A percentile compares a stretch with the other conserved stretches of the same genome.
These are phyloP conservation scores for Manis pentadactyla DNA, from an alignment of 2,797 vertebrate species.

Conservation along the genomic window DNA sequence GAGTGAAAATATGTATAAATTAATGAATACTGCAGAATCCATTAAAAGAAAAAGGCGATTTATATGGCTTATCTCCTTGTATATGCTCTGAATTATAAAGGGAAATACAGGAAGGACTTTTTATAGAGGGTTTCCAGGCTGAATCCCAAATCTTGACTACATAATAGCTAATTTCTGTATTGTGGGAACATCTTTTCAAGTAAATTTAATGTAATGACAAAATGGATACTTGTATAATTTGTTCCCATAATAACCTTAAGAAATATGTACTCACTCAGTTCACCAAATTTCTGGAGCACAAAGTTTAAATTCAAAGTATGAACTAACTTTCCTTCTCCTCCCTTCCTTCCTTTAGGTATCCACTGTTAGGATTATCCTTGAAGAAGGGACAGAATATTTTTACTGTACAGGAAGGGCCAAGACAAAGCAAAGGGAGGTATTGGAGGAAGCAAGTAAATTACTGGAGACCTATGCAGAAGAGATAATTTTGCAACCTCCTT, in stretches of 20 bases:
- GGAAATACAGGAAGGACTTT: conserved; percentile 52
- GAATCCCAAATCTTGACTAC: not conserved
- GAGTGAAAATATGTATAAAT: conserved; percentile 51
- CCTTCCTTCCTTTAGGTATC: not conserved
- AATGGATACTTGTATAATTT: conserved; percentile 50
- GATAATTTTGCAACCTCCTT: not conserved
- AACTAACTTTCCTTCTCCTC: not conserved
- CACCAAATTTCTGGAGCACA: conserved; percentile 16
- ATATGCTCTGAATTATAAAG: conserved; percentile 57
- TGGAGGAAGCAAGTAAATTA: not conserved
- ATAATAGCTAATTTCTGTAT: conserved; percentile 52
- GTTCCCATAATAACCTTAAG: not conserved
- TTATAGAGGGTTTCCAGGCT: conserved; percentile 47
- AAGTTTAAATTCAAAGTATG: conserved; percentile 46
- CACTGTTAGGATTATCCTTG: not conserved
- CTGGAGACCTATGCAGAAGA: not conserved
- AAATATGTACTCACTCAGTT: not conserved
- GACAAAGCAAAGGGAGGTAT: not conserved
- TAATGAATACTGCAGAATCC: conserved; percentile 60
- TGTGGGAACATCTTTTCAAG: conserved; percentile 35
- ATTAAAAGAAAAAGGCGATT: conserved; percentile 68
- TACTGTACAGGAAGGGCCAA: not conserved
- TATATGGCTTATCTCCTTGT: conserved; percentile 45
- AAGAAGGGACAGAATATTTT: conserved; percentile 13
- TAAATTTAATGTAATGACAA: conserved; percentile 57